phyloP scores from a whole-genome alignment of 2,797 vertebrate species.

The Cheirogaleus major region DNA sequence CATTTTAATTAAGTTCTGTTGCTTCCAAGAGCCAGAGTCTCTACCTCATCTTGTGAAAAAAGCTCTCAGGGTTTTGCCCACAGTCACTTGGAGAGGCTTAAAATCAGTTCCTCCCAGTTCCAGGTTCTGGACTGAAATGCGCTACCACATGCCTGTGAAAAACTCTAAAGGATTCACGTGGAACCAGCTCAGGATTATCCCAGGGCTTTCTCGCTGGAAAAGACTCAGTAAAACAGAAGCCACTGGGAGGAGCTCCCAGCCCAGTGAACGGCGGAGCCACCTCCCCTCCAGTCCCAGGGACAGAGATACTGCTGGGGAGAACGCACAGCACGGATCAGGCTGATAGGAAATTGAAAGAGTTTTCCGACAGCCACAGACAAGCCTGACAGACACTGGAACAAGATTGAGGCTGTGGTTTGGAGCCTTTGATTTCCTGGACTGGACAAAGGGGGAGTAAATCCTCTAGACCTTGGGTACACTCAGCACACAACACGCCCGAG shows the following conservation, averaged over 20 bases:
- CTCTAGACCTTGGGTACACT: background rate
- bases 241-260: background rate
- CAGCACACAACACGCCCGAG: fast-evolving
- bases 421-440: background rate
- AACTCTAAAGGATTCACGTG: background rate
- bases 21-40: constrained; percentile 83
- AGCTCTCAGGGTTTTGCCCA: constrained; percentile 90
- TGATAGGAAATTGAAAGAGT: background rate
- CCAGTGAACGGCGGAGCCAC: background rate
- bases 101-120: constrained; percentile 76
- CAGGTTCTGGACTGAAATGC: constrained; percentile 90
- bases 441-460: background rate
- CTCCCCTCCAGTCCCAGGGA: background rate
- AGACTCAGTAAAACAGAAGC: background rate
- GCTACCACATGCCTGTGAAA: constrained; percentile 88
- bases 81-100: constrained; percentile 86
- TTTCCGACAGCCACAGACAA: background rate
- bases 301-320: background rate
- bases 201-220: background rate
- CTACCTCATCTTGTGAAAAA: constrained; percentile 88
- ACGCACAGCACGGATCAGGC: fast-evolving
- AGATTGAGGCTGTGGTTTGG: fast-evolving
- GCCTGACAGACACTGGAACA: no score
- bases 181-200: constrained; percentile 27
- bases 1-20: constrained; percentile 89